These are phyloP conservation scores for Chelonia mydas DNA, from an alignment of 2,797 vertebrate species.

Conservation along the genomic window DNA sequence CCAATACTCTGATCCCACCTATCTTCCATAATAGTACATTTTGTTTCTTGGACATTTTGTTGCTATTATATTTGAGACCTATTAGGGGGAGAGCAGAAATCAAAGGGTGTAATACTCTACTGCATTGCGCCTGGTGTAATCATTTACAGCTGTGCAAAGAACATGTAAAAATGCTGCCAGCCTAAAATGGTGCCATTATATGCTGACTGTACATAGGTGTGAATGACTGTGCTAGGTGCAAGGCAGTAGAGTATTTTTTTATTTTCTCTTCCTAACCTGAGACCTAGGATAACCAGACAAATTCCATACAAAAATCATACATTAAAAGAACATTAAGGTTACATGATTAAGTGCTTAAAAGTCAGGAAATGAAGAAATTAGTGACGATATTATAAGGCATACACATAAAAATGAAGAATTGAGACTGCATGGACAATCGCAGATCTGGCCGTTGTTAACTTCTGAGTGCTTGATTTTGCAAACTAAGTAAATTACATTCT, in stretches of 20 bases:
- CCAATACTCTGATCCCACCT: not conserved
- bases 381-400: not conserved
- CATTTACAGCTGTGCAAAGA: not conserved
- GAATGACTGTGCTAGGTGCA: not conserved
- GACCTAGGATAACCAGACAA: not conserved
- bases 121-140: not conserved
- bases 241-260: not conserved
- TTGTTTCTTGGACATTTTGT: not conserved
- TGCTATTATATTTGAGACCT: not conserved
- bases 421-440: rapidly evolving
- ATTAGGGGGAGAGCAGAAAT: not conserved
- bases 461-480: not conserved
- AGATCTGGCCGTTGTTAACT: not conserved
- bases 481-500: not conserved
- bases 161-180: not conserved
- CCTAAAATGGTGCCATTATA: not conserved
- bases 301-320: not conserved
- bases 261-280: not conserved
- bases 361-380: not conserved
- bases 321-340: not conserved
- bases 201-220: rapidly evolving
- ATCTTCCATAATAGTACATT: not conserved
- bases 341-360: not conserved
- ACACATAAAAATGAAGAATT: rapidly evolving
- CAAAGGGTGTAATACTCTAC: not conserved